Percentiles rank a stretch among this genome's conserved stretches.
Conservation (phyloP, 64 coral and sea anemone species). For the Trachythela sp. region DNA sequence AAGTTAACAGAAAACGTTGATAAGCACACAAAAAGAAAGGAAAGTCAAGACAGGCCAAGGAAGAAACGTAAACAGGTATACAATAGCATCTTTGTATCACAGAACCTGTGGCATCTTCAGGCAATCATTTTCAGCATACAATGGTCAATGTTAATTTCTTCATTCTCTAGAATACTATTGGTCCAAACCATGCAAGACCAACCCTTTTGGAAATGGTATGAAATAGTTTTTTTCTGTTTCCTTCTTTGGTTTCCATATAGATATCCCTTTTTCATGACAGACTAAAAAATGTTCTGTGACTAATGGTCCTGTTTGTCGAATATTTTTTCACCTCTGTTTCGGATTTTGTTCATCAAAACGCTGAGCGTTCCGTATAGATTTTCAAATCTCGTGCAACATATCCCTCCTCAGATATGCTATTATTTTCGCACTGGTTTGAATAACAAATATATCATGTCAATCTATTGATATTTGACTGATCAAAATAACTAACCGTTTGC, state of each 20-base stretch:
- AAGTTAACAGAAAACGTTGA: not conserved
- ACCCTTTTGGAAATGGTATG: not conserved
- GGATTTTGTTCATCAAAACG: too few relatives aligned
- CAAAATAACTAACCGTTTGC: too few relatives aligned
- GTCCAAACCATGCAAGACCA: not conserved
- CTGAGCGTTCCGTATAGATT: too few relatives aligned
- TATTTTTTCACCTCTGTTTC: too few relatives aligned
- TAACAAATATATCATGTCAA: too few relatives aligned
- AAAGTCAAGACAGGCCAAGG: not conserved
- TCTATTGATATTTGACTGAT: too few relatives aligned
- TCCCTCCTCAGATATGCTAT: too few relatives aligned
- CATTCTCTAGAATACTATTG: not conserved
- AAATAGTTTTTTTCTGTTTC: not conserved
- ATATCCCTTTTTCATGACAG: too few relatives aligned
- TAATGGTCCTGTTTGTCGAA: too few relatives aligned
- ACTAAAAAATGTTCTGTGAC: too few relatives aligned
- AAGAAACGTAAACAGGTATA: not conserved
- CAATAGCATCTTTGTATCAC: not conserved
- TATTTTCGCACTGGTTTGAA: too few relatives aligned
- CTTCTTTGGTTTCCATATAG: not conserved
- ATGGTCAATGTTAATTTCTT: not conserved
- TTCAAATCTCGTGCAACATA: too few relatives aligned
- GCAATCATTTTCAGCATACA: not conserved
- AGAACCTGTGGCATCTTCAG: not conserved
- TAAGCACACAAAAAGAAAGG: not conserved